A percentile compares a stretch with the other conserved stretches of the same genome.
Evolutionary conservation across 1,140 invertebrate species (phyloP).

Genomic region (Drosophila novamexicana): DNA sequence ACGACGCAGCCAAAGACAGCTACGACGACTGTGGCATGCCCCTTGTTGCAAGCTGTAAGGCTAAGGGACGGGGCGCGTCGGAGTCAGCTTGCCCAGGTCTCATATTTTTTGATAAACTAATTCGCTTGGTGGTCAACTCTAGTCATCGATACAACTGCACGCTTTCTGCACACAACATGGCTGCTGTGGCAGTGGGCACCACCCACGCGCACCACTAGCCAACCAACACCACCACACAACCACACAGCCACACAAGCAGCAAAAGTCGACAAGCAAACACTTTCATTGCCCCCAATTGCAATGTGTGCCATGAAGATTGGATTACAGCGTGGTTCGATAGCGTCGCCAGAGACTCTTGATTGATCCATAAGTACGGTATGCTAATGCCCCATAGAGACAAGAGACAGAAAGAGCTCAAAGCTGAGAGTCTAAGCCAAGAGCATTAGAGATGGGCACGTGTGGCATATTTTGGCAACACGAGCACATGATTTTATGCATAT

Average conservation of each 20-base stretch:
- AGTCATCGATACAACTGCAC: slow-evolving; percentile 4
- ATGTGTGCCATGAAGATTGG: slow-evolving; percentile 39
- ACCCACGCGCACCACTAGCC: slow-evolving; percentile 34
- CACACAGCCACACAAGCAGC: slow-evolving; percentile 13
- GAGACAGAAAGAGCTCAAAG: background rate
- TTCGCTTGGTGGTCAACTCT: slow-evolving; percentile 32
- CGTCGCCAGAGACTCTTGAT: slow-evolving; percentile 5
- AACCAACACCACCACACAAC: slow-evolving; percentile 7
- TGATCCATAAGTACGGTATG: slow-evolving; percentile 12
- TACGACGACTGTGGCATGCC: slow-evolving; percentile 29
- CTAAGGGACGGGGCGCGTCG: background rate
- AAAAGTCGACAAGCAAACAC: slow-evolving; percentile 34
- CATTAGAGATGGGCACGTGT: background rate
- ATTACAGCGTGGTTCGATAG: slow-evolving; percentile 20
- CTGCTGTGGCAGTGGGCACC: background rate
- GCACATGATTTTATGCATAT: too few relatives aligned
- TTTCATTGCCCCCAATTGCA: slow-evolving; percentile 45
- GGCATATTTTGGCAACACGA: background rate
- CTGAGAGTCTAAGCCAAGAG: background rate
- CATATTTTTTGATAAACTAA: slow-evolving; percentile 62
- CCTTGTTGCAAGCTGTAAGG: background rate
- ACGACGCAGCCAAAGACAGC: slow-evolving; percentile 29
- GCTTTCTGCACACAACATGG: slow-evolving; percentile 40
- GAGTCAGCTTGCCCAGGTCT: background rate
- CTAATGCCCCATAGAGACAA: background rate